Evolutionary conservation across 1,140 invertebrate genomes (phyloP).

Genomic region (Calliphora vicina): DNA sequence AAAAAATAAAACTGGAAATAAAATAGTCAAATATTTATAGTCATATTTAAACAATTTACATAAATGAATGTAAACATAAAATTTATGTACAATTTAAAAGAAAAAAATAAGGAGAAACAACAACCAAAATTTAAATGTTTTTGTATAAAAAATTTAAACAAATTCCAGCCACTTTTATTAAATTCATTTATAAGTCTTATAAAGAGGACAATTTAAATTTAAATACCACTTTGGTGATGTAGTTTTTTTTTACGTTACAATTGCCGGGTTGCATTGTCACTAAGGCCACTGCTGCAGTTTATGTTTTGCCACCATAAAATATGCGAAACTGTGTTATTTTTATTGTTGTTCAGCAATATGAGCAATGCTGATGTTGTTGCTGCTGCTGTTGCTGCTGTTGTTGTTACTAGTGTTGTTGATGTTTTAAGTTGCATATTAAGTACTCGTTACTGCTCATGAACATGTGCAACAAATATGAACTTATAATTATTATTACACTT

Average conservation of each 20-base stretch:
- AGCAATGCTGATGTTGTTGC: neutral
- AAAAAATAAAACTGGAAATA: too few species aligned
- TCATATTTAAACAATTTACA: neutral
- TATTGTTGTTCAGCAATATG: too few species aligned
- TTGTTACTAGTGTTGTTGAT: neutral
- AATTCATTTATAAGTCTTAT: neutral
- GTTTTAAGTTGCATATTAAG: neutral
- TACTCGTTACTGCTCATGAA: neutral
- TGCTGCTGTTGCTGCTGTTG: neutral
- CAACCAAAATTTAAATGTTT: too few species aligned
- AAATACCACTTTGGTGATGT: neutral
- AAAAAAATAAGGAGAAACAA: neutral
- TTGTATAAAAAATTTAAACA: neutral
- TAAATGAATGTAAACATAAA: neutral
- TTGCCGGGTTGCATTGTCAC: neutral
- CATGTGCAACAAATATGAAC: neutral
- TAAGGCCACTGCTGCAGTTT: neutral
- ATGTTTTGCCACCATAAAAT: neutral
- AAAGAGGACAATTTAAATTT: neutral
- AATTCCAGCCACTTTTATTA: neutral
- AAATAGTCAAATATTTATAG: neutral
- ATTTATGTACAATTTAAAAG: neutral
- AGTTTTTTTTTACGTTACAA: neutral
- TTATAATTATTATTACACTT: constrained; percentile 5
- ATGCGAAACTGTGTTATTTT: too few species aligned